Evolutionary conservation across 2,797 vertebrate genomes (phyloP), one percentile per base, ranked within the genome.

Genomic region (Buceros bicornis): DNA sequence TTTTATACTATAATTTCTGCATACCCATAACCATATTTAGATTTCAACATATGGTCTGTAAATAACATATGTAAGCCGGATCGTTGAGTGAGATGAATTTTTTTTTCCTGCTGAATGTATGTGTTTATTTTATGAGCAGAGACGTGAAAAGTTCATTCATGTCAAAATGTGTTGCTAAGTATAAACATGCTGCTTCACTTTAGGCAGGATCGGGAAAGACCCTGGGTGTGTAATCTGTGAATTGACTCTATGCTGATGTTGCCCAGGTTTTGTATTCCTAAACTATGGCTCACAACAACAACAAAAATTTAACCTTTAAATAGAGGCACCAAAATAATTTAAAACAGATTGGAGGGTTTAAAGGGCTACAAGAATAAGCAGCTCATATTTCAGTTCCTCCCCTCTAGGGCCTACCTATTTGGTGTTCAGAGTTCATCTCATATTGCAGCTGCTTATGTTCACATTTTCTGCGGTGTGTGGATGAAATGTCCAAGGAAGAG

Each of bases 251-350:
- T 95, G 76, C 92, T 96, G 97, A 96, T 82, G 95, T 86, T 96
- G 89, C 86, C 93, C 84, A 95, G 90, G 93, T 95, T 92, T 87
- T 88, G 87, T 95, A 95, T 95, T 97, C 92, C 89, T 89, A 92
- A 90, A 95, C 65, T 82, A 81, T 89, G 83, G 86, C 72, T 95
- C 95, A 92, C 81, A 98, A 97, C 95, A 97, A 97, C 90, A 97
- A 97, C 93, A 97, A 92, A 97, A 96, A 84, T 94, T 87, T 97
- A 97, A 97, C 96, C 95, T 97, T 97, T 95, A 98, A 97, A 93
- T 97, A 97, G 96, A 92, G 89, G 92, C 86, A 97, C 96, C 94
- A 97, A 97, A 97, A 96, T 98, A 97, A 98, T 97, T 97, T 98
- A 95, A 98, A 98, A 97, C 92, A 97, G 95, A 96, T 97, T 98